Evolutionary conservation across 2,113 vertebrate genomes (phyloP), one percentile per base, ranked within the genome.

Genomic region (Daubentonia madagascariensis): DNA sequence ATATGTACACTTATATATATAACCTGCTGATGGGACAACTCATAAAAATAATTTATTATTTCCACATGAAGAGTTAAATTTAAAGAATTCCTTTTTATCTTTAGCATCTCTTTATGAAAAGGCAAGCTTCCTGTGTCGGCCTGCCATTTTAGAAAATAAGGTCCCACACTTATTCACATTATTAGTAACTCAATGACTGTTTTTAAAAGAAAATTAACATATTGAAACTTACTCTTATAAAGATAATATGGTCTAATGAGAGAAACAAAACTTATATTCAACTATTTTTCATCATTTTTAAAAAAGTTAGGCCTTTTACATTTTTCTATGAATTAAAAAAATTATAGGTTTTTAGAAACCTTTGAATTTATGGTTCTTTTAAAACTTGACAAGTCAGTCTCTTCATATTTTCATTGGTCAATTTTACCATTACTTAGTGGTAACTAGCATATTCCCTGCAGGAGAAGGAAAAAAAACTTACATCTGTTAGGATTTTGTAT

Each of bases 121-220:
- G 61, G 23, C 76, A 22, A 3, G 1, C 22, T 48, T 61, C 37
- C 50, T 94, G 30, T 30, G 10, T 67, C 25, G 61, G 57, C 85
- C 40, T 45, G 54, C 25, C 67, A 92, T 40, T 92, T 93, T 70
- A 86, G 70, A 79, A 89, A 87, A 91, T 67, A 76, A 23, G 37
- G n/a, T 25, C 45, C 8, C 63, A 80, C 0, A n/a, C 12, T 72
- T 95, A 92, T 43, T 73, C n/a, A 79, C 2, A n/a, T 95, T 57
- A 93, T 78, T 84, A 96, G 28, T 57, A 91, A 52, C 30, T 88
- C 48, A 95, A 59, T 54, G 48, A 92, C 76, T 88, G 4, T 25
- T 75, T 92, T 80, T 57, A 85, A 79, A 84, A 89, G 50, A 96
- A 89, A 96, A 65, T 48, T 79, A 67, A n/a, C 28, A 76, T 78